Evolutionary conservation across 2,888 invertebrate species (phyloP).

Genomic region (Protodeltote pygarga): DNA sequence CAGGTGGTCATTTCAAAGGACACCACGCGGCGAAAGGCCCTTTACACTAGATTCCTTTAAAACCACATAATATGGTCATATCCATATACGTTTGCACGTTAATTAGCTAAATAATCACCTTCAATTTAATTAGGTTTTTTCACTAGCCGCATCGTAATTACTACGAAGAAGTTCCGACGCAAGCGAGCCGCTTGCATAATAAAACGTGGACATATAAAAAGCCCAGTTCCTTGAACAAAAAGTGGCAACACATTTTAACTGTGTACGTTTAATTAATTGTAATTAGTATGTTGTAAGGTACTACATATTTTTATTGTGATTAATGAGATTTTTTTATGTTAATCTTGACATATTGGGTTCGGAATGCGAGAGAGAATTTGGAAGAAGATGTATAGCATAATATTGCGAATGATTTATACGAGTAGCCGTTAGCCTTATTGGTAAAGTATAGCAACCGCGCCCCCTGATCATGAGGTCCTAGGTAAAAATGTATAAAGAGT

Average conservation of each 20-base stretch:
- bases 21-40: no score
- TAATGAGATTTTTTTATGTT: conserved; percentile 3
- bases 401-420: neutral
- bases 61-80: neutral
- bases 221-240: conserved; percentile 16
- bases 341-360: neutral
- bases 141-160: conserved; percentile 2
- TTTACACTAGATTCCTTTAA: no score
- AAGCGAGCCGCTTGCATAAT: conserved; percentile 26
- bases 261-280: conserved; percentile 32
- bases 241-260: conserved; percentile 3
- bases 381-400: neutral
- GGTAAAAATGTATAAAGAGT: no score
- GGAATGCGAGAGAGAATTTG: neutral
- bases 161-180: conserved; percentile 3
- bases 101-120: conserved; percentile 29
- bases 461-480: no score
- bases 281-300: conserved; percentile 8
- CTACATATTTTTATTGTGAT: conserved; percentile 1
- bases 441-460: no score
- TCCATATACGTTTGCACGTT: conserved; percentile 8
- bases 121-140: conserved; percentile 42
- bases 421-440: no score
- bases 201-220: conserved; percentile 12
- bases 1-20: no score